Conservation (phyloP, 2,888 invertebrate genomes). For the Diachrysia chrysitis region DNA sequence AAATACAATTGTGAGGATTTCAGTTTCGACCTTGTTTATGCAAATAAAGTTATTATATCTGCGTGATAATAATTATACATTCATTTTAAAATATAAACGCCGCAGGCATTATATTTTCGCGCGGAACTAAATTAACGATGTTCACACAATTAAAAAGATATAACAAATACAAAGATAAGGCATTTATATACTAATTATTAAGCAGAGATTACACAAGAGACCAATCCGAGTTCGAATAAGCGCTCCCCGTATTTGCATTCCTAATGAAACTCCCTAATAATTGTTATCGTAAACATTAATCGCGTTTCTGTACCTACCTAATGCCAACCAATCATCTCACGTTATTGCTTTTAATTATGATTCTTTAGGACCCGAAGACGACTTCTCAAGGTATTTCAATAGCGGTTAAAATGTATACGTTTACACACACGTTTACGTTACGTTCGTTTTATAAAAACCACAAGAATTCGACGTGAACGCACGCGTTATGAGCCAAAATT, state of each 20-base stretch:
- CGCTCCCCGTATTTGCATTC: constrained; percentile 68
- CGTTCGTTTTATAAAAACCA: constrained; percentile 31
- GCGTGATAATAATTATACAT: neutral
- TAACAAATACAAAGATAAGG: constrained; percentile 19
- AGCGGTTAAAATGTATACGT: constrained; percentile 45
- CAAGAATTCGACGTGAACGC: constrained; percentile 55
- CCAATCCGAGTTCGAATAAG: constrained; percentile 37
- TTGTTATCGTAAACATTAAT: constrained; percentile 69
- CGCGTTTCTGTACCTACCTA: constrained; percentile 61
- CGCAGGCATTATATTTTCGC: neutral
- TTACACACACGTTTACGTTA: constrained; percentile 53
- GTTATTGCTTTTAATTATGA: constrained; percentile 71
- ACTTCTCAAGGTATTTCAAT: constrained; percentile 45
- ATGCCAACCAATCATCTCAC: constrained; percentile 65
- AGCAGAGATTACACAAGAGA: constrained; percentile 26
- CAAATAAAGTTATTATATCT: constrained; percentile 12
- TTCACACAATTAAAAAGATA: constrained; percentile 16
- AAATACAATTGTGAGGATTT: neutral
- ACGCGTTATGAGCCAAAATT: constrained; percentile 48
- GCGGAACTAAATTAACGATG: constrained; percentile 6
- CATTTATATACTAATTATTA: constrained; percentile 27
- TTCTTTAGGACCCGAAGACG: constrained; percentile 56
- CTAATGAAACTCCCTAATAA: constrained; percentile 70
- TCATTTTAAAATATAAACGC: neutral
- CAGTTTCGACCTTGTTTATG: neutral